Evolutionary conservation across 2,888 invertebrate genomes (phyloP), one percentile per base, ranked within the genome.

Genomic region (Oligia latruncula): DNA sequence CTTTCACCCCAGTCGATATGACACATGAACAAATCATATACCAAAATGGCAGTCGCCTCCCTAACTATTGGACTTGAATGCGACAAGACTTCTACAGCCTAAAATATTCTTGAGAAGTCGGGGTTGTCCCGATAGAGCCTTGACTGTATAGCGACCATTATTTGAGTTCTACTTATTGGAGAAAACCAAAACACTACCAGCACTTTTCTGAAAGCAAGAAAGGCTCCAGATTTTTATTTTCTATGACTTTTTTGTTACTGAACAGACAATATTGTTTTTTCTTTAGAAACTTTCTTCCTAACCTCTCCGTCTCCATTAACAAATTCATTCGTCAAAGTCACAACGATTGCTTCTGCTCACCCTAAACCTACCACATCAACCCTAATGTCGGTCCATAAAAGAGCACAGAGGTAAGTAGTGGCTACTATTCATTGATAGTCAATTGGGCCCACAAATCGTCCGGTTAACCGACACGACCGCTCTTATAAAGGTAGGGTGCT

Each of bases 381-480:
- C 79, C 71, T 89, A 85, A 89, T 84, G 81, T 83, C 64, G 52
- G 78, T 40, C 88, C 73, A 89, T 89, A 90, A 90, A 90, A 77
- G 84, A 77, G 58, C 78, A 84, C 87, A 87, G 90, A 92, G 92
- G 92, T 92, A 92, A 92, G 91, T 91, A 92, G 90, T 90, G 89
- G 90, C 92, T 90, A 93, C 92, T 93, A 94, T 95, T 95, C 95
- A 95, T 95, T 94, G 95, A 93, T 93, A 95, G 94, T 95, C 95
- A 95, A 95, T 95, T 94, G 95, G 91, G 93, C 90, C 93, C 93
- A 94, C 94, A 95, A 94, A 95, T 95, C 94, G 95, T 91, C 91
- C 92, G 93, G 93, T 90, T 92, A 91, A 91, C 91, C 89, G 87
- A 90, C 91, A 90, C 90, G 91, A 92, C 91, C 91, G 92, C 93